Conservation (phyloP, 2,113 vertebrate genomes). For the Nyctibius bracteatus region DNA sequence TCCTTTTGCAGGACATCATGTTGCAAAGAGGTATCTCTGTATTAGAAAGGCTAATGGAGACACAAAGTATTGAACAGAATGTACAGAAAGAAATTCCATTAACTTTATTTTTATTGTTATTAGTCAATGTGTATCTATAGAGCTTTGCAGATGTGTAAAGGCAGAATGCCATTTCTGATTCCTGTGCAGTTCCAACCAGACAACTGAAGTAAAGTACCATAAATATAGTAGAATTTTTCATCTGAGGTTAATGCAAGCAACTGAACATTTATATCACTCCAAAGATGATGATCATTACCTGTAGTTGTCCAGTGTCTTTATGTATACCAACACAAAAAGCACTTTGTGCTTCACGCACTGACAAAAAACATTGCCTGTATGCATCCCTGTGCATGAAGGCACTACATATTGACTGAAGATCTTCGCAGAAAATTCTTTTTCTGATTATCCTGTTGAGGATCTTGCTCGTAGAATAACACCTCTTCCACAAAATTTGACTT, state of each 20-base stretch:
- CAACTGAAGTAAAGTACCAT: background rate
- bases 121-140: background rate
- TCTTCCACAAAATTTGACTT: background rate
- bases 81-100: background rate
- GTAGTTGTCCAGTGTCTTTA: background rate
- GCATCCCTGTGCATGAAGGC: background rate
- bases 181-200: background rate
- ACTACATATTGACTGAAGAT: background rate
- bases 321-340: background rate
- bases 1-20: background rate
- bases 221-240: background rate
- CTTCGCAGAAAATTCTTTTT: background rate
- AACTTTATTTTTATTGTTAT: background rate
- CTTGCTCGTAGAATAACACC: background rate
- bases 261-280: background rate
- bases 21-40: background rate
- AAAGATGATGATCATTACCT: background rate
- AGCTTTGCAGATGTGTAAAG: background rate
- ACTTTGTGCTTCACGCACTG: background rate
- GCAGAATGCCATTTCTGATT: background rate
- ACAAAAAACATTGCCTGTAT: fast-evolving
- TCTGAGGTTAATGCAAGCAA: background rate
- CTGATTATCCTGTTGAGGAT: background rate
- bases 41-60: background rate
- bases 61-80: background rate